Evolutionary conservation across 1,140 invertebrate genomes (phyloP).

Genomic region (Prorops nasuta): DNA sequence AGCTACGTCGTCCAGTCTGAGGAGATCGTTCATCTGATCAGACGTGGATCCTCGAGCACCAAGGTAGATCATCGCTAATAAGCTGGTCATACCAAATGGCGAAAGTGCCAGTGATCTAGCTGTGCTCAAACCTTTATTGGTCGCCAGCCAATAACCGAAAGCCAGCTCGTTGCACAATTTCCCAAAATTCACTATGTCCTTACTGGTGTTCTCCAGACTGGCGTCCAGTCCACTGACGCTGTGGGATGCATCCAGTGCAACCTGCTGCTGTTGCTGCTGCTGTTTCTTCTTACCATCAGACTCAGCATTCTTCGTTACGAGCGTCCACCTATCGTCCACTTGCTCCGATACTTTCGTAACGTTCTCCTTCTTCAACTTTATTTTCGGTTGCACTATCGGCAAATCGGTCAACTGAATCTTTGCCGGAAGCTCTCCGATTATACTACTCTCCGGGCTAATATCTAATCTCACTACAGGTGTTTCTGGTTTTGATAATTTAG

Average conservation of each 20-base stretch:
- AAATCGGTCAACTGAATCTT: conserved; percentile 29
- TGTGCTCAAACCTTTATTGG: conserved; percentile 67
- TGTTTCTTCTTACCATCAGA: conserved; percentile 11
- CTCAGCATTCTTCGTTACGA: neutral
- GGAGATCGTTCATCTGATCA: conserved; percentile 83
- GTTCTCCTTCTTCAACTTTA: no score
- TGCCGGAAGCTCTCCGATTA: conserved; percentile 20
- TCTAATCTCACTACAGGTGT: conserved; percentile 28
- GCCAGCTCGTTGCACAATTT: conserved; percentile 81
- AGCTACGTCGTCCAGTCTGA: conserved; percentile 81
- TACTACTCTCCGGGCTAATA: conserved; percentile 25
- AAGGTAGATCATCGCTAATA: conserved; percentile 84
- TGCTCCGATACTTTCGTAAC: no score
- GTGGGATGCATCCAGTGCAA: conserved; percentile 36
- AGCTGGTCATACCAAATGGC: conserved; percentile 79
- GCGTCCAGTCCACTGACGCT: conserved; percentile 65
- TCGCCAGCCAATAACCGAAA: conserved; percentile 75
- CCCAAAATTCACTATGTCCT: conserved; percentile 68
- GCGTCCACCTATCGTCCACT: no score
- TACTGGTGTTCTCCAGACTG: conserved; percentile 67
- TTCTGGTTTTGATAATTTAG: conserved; percentile 31
- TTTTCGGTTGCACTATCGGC: no score
- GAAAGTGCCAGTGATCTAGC: conserved; percentile 78
- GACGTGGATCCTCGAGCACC: conserved; percentile 84
- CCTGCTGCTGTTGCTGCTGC: conserved; percentile 3